Conservation (phyloP, 1,140 invertebrate species). For the Drosophila tristis region DNA sequence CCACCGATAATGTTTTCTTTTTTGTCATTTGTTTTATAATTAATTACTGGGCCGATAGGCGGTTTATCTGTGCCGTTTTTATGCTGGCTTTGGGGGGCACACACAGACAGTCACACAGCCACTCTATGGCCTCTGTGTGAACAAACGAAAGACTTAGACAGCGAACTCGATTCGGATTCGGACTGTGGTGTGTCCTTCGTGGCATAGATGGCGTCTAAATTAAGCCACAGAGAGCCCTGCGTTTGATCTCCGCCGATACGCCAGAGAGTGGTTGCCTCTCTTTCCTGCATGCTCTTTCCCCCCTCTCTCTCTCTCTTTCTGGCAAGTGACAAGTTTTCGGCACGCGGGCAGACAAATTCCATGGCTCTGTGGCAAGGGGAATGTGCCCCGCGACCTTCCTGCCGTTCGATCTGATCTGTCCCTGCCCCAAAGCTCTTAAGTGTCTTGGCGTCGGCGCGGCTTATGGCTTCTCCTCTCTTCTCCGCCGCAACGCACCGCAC, state of each 20-base stretch:
- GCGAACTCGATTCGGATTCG: slow-evolving; percentile 48
- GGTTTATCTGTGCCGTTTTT: slow-evolving; percentile 38
- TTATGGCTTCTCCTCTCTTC: slow-evolving; percentile 56
- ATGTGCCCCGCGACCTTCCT: slow-evolving; percentile 42
- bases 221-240: slow-evolving; percentile 34
- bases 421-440: slow-evolving; percentile 77
- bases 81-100: slow-evolving; percentile 42
- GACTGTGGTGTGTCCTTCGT: slow-evolving; percentile 34
- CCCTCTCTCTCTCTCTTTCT: slow-evolving; percentile 6
- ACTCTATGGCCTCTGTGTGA: slow-evolving; percentile 10
- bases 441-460: slow-evolving; percentile 78
- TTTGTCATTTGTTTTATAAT: slow-evolving; percentile 47
- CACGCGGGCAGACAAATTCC: slow-evolving; percentile 82
- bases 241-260: slow-evolving; percentile 72
- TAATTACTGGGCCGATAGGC: slow-evolving; percentile 49
- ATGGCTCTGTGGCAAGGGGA: slow-evolving; percentile 39
- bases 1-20: slow-evolving; percentile 23
- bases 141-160: slow-evolving; percentile 70
- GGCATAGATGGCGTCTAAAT: slow-evolving; percentile 71
- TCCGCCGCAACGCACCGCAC: neutral
- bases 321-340: slow-evolving; percentile 80
- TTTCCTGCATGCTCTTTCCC: slow-evolving; percentile 1
- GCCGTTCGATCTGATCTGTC: slow-evolving; percentile 14
- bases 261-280: neutral
- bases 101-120: too few relatives aligned